Conservation (phyloP, 2,888 invertebrate species). For the Tetragonisca angustula region DNA sequence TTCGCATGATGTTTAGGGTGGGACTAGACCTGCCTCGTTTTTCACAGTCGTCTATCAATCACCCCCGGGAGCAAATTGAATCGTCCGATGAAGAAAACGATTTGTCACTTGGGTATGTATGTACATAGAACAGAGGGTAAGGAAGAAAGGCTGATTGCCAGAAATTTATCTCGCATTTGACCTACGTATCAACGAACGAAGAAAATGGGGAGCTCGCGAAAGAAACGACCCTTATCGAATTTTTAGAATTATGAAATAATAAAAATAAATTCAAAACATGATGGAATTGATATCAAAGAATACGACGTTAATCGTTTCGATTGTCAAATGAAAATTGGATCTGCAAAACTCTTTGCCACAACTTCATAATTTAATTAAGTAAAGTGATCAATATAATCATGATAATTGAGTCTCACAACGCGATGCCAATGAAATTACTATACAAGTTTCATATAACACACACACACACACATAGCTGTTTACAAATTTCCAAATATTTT, state of each 20-base stretch:
- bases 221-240: background rate
- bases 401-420: too few species aligned
- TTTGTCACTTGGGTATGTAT: background rate
- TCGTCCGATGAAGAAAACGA: slow-evolving; percentile 7
- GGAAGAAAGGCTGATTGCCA: background rate
- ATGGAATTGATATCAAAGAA: background rate
- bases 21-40: background rate
- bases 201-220: too few species aligned
- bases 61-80: background rate
- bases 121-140: background rate
- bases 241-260: background rate
- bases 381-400: too few species aligned
- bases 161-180: background rate
- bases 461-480: too few species aligned
- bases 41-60: slow-evolving; percentile 20
- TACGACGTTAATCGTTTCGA: too few species aligned
- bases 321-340: too few species aligned
- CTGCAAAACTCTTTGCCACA: too few species aligned
- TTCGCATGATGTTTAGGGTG: background rate
- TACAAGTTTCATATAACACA: too few species aligned
- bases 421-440: too few species aligned
- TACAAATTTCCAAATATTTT: too few species aligned
- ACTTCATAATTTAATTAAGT: too few species aligned
- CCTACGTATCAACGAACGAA: background rate
- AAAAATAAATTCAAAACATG: too few species aligned